Evolutionary conservation across 2,888 invertebrate genomes (phyloP).

Genomic region (Hirtodrosophila trivittata): DNA sequence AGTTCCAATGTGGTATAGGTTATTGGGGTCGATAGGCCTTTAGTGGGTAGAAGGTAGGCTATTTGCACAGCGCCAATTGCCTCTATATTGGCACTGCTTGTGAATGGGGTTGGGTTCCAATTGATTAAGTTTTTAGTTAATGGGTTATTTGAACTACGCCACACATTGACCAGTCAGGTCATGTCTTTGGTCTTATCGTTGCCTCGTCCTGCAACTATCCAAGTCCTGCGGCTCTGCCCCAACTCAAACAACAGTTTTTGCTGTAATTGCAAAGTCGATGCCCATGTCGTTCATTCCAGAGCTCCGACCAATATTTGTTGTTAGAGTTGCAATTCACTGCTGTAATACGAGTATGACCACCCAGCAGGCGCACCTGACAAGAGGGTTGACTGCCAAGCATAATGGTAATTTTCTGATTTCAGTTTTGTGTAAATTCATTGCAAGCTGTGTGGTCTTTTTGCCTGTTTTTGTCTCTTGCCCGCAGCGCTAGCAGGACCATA

Average conservation of each 20-base stretch:
- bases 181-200: constrained; percentile 17
- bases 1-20: constrained; percentile 6
- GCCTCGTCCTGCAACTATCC: constrained; percentile 17
- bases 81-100: constrained; percentile 39
- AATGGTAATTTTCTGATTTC: constrained; percentile 78
- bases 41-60: constrained; percentile 21
- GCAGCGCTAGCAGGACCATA: background rate
- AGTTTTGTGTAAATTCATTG: constrained; percentile 78
- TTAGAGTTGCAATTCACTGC: constrained; percentile 70
- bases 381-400: constrained; percentile 57
- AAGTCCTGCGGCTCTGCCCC: constrained; percentile 56
- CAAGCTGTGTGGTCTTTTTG: constrained; percentile 43
- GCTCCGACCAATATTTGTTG: constrained; percentile 67
- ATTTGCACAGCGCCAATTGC: constrained; percentile 37
- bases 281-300: constrained; percentile 50
- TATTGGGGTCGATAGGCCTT: constrained; percentile 23
- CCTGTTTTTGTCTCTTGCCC: constrained; percentile 32
- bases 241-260: constrained; percentile 70
- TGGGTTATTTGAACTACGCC: constrained; percentile 79
- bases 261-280: constrained; percentile 75
- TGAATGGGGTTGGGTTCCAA: constrained; percentile 74
- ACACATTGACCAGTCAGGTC: constrained; percentile 23
- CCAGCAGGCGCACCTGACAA: constrained; percentile 16
- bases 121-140: constrained; percentile 82
- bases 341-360: constrained; percentile 49